A percentile compares a stretch with the other conserved stretches of the same genome.
Conservation (phyloP, 1,140 invertebrate species). For the Tetraneura akinire region DNA sequence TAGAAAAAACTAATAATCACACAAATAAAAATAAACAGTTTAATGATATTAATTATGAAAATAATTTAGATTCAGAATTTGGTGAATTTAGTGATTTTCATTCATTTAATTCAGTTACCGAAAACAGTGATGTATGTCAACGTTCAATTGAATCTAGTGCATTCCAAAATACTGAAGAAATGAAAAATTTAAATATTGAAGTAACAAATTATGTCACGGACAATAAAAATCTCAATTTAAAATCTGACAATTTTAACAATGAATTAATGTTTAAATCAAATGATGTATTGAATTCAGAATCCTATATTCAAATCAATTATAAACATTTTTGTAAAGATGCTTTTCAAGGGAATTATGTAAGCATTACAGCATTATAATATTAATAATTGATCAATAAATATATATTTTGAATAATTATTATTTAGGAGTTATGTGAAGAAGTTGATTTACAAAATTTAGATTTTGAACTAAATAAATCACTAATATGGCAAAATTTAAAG, state of each 20-base stretch:
- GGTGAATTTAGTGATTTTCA: slow-evolving; percentile 40
- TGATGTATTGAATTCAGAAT: background rate
- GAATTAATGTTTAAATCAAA: background rate
- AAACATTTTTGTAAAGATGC: slow-evolving; percentile 22
- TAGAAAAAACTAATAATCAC: background rate
- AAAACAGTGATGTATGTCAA: background rate
- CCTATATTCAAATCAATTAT: background rate
- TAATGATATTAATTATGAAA: background rate
- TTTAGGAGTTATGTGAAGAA: slow-evolving; percentile 12
- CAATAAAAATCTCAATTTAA: background rate
- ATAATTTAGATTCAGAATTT: slow-evolving; percentile 25
- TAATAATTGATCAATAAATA: background rate
- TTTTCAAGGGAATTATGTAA: slow-evolving; percentile 39
- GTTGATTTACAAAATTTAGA: slow-evolving; percentile 47
- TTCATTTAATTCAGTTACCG: background rate
- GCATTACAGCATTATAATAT: background rate
- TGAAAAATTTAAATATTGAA: background rate
- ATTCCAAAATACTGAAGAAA: background rate
- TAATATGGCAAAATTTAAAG: slow-evolving; percentile 64
- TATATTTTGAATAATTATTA: background rate
- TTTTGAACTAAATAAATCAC: slow-evolving; percentile 61
- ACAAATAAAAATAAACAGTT: background rate
- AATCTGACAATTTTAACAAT: background rate
- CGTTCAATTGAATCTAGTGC: background rate
- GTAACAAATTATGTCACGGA: background rate